Conservation (phyloP, 37 sponge, comb jelly and placozoan species). For the Amphimedon queenslandica region DNA sequence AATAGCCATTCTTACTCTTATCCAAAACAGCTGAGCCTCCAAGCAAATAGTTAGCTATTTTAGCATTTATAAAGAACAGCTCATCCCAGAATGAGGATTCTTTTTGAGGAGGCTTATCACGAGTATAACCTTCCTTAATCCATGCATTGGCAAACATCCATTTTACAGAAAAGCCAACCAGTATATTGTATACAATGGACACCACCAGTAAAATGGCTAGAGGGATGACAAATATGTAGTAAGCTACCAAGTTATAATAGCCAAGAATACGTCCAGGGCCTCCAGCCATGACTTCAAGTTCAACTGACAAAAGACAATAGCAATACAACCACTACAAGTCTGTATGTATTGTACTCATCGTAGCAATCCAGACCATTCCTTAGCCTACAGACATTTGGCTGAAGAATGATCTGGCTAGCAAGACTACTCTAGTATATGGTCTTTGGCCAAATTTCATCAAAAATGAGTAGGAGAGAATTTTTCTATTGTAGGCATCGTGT, state of each 20-base stretch:
- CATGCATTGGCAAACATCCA: neutral
- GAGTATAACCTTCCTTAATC: neutral
- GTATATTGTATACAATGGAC: neutral
- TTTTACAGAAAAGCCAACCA: neutral
- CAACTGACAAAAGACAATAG: too few relatives aligned
- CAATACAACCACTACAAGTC: too few relatives aligned
- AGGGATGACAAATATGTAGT: neutral
- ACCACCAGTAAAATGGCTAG: neutral
- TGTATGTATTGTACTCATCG: too few relatives aligned
- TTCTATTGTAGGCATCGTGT: too few relatives aligned
- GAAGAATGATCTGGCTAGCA: too few relatives aligned
- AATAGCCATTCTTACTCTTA: neutral
- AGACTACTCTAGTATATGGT: too few relatives aligned
- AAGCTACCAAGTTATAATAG: neutral
- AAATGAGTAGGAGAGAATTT: too few relatives aligned
- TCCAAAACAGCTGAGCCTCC: neutral
- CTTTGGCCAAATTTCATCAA: too few relatives aligned
- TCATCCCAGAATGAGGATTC: neutral
- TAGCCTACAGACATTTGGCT: too few relatives aligned
- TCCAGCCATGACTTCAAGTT: too few relatives aligned
- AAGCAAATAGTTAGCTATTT: neutral
- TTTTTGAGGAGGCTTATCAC: neutral
- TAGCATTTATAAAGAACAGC: neutral
- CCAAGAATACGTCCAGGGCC: neutral
- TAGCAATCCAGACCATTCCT: too few relatives aligned